phyloP scores from a whole-genome alignment of 2,888 invertebrate species.

The Venustoraphidia nigricollis region DNA sequence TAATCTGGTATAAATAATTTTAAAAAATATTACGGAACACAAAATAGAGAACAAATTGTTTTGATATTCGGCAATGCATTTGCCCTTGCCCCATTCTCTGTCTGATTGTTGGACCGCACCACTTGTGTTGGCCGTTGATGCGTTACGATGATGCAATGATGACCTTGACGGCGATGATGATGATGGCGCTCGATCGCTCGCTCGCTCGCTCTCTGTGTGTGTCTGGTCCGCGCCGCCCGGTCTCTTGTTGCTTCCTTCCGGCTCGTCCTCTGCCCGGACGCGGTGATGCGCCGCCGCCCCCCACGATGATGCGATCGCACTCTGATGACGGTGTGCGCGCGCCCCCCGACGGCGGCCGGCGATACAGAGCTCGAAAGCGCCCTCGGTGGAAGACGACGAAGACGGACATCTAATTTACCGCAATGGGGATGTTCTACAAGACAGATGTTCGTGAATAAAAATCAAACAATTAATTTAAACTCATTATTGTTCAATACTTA shows the following conservation, averaged over 20 bases:
- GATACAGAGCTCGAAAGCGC: slow-evolving; percentile 69
- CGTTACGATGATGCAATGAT: slow-evolving; percentile 38
- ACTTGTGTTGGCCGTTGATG: slow-evolving; percentile 28
- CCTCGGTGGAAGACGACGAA: slow-evolving; percentile 97
- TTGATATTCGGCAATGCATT: slow-evolving; percentile 46
- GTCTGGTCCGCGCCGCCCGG: slow-evolving; percentile 12
- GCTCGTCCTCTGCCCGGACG: slow-evolving; percentile 18
- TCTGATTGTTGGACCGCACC: slow-evolving; percentile 45
- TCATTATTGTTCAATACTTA: too few species aligned
- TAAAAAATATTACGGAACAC: slow-evolving; percentile 11
- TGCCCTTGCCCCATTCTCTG: slow-evolving; percentile 44
- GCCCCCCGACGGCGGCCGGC: slow-evolving; percentile 10
- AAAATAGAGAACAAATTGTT: slow-evolving; percentile 23
- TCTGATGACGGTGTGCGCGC: not conserved
- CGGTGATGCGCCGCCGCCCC: slow-evolving; percentile 15
- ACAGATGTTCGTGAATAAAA: slow-evolving; percentile 92
- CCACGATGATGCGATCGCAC: slow-evolving; percentile 13
- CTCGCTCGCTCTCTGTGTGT: slow-evolving; percentile 10
- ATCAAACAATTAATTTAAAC: not conserved
- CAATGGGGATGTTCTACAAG: slow-evolving; percentile 96
- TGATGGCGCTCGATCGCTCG: slow-evolving; percentile 10
- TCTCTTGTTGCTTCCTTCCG: slow-evolving; percentile 13
- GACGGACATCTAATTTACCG: slow-evolving; percentile 99
- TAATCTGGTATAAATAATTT: not conserved
- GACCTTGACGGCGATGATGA: slow-evolving; percentile 24